Evolutionary conservation across 2,888 invertebrate genomes (phyloP).

Genomic region (Andrena marginata): DNA sequence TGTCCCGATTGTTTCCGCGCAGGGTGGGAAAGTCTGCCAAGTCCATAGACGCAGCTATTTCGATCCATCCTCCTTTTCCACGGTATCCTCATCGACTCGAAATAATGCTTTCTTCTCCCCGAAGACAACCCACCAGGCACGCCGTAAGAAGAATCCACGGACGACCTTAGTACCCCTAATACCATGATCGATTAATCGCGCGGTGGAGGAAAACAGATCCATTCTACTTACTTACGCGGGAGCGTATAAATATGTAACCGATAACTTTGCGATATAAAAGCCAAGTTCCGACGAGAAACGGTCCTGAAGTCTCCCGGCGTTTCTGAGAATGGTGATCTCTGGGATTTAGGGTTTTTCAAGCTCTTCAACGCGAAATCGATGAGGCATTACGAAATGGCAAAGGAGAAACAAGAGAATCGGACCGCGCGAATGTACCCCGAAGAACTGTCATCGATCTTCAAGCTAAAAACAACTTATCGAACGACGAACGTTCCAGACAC

Average conservation of each 20-base stretch:
- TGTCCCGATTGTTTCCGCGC: conserved; percentile 44
- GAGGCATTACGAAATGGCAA: background rate
- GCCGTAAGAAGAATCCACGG: background rate
- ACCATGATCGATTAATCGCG: conserved; percentile 35
- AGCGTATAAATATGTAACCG: conserved; percentile 10
- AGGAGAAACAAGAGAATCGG: too few relatives aligned
- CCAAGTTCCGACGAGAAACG: conserved; percentile 5
- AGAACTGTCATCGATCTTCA: background rate
- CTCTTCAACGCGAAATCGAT: background rate
- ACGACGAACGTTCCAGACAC: conserved; percentile 16
- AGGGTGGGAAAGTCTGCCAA: conserved; percentile 21
- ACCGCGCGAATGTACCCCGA: too few relatives aligned
- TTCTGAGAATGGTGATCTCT: background rate
- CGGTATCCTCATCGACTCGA: conserved; percentile 33
- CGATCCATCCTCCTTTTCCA: conserved; percentile 8
- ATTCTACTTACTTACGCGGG: conserved; percentile 2
- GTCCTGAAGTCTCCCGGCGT: background rate
- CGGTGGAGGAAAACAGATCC: conserved; percentile 1
- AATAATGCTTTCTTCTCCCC: conserved; percentile 22
- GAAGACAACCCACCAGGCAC: background rate
- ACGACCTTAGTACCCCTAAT: background rate
- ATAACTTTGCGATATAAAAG: background rate
- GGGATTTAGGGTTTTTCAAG: background rate
- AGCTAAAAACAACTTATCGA: background rate
- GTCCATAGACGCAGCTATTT: conserved; percentile 38